Evolutionary conservation across 2,888 invertebrate species (phyloP), one percentile per base, ranked within the genome.

Genomic region (Orthonychiurus folsomi): DNA sequence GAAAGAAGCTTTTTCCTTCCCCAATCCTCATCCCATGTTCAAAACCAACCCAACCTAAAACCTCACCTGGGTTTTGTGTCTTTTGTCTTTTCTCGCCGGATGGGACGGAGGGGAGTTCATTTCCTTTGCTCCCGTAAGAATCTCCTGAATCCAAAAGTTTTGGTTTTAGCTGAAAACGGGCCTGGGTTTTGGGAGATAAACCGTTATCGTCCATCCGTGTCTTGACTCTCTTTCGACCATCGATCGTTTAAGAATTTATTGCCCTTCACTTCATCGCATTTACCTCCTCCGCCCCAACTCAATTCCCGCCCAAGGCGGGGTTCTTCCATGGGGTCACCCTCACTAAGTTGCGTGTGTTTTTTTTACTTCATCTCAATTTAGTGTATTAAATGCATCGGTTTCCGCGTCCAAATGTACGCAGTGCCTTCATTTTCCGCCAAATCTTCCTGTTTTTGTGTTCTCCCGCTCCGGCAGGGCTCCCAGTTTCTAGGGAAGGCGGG

Each of bases 61-160:
- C 37, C 37, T 37, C 37, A 37, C 37, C 37, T 37, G 37, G 37
- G 37, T 37, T 37, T 37, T 37, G 37, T 37, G 37, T 37, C 37
- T 37, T 37, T 37, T 37, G 37, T 37, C 37, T 37, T 37, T 37
- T 37, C 15, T 37, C 15, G 37, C 37, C 37, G 37, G 37, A 37
- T 37, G 37, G 9, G 5, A n/a, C n/a, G n/a, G n/a, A n/a, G n/a
- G n/a, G 9, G 15, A 37, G 37, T 37, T 37, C 37, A 37, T 37
- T 37, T 37, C 37, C 37, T 37, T 15, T 9, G n/a, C n/a, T n/a
- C n/a, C n/a, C n/a, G n/a, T n/a, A n/a, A n/a, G n/a, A n/a, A n/a
- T n/a, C n/a, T n/a, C 37, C 9, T 37, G 15, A 37, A 37, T 9
- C 9, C 15, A 37, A 37, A 37, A 37, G 37, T 37, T 37, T 37